Base-by-base conservation (phyloP, 2,888 invertebrate species). In the Erpobdella octoculata region DNA sequence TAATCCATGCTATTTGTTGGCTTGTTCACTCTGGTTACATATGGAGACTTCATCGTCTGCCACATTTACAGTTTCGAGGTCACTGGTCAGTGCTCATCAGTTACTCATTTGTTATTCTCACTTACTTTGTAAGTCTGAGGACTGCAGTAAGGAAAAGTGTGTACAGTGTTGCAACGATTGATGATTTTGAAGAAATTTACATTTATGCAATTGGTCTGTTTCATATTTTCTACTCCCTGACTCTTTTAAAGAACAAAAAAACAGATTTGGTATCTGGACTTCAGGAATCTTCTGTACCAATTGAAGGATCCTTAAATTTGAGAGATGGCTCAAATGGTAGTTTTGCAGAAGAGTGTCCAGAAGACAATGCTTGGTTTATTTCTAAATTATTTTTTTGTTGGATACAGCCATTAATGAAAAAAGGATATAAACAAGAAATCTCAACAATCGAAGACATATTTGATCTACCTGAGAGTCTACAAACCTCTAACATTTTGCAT, bases 351-450 rank as follows among this genome's bases (percentile, higher is more conserved):
- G 9, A 4, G 2, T 67, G 67, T 31, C 80, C 80, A 21, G 90
- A 92, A 88, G 91, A 92, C 83, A 88, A 89, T 74, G 85, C 86
- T 18, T 87, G 87, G 70, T 87, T 86, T 79, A 79, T 89, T 1
- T 91, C 92, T 0, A 88, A 88, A 79, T 84, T 94, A n/a, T 83
- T 89, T 33, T 92, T 95, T 81, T 86, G 88, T 74, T 95, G 95
- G 95, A 92, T 93, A 0, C 87, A 89, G 75, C 90, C 91, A 1
- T 83, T 95, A 71, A 89, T 95, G 83, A 83, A 74, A 3, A 78
- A 78, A 68, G 82, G 81, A 25, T 76, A 78, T 12, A 75, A 76
- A 38, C 75, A 85, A 85, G 36, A 85, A 86, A 80, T 87, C 88
- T 79, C 87, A 87, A 76, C 84, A 67, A 85, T 79, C n/a, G 75